phyloP scores from a whole-genome alignment of 2,797 vertebrate genomes.

The Eulemur albifrons region DNA sequence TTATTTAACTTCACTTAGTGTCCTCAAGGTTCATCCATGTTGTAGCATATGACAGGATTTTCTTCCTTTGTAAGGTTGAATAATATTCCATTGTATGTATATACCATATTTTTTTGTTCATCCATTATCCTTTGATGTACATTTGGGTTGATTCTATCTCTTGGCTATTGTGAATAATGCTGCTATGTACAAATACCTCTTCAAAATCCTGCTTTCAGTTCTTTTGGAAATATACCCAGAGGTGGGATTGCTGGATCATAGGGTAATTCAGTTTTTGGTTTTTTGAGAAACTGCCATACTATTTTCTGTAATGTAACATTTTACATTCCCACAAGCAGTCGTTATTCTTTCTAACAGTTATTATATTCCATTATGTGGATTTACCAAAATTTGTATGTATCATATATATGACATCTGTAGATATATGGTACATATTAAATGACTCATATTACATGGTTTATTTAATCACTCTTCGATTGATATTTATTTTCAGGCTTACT shows the following conservation, averaged over 20 bases:
- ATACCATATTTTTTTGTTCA: neutral
- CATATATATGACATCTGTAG: neutral
- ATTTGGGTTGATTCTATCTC: neutral
- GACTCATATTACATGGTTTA: neutral
- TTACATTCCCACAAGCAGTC: neutral
- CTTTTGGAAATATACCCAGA: neutral
- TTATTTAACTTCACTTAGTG: neutral
- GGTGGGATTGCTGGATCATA: neutral
- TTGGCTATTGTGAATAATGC: neutral
- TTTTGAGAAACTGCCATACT: neutral
- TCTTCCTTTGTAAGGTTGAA: neutral
- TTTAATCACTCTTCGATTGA: neutral
- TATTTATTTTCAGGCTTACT: neutral
- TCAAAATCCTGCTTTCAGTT: neutral
- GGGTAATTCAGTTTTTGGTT: neutral
- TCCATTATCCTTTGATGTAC: neutral
- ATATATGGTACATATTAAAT: neutral
- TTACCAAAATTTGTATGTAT: neutral
- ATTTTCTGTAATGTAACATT: neutral
- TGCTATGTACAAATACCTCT: neutral
- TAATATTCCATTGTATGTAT: neutral
- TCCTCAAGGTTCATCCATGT: neutral
- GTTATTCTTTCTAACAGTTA: neutral
- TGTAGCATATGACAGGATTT: neutral
- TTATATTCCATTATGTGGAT: neutral